Evolutionary conservation across 1,140 invertebrate genomes (phyloP).

Genomic region (Drosophila nebulosa): DNA sequence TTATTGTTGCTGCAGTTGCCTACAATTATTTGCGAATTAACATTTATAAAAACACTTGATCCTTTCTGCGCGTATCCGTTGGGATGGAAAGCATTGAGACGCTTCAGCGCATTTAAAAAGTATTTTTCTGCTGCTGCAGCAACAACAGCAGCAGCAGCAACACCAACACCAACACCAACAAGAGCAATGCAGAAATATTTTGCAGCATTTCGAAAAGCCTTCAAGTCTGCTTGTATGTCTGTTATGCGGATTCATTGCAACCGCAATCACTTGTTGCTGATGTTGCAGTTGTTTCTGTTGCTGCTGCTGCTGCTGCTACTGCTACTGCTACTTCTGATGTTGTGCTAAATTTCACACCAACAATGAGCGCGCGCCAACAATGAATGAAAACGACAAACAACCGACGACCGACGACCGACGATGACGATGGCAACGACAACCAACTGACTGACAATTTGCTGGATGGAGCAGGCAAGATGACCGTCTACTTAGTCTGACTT

Average conservation of each 20-base stretch:
- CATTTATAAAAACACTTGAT: conserved; percentile 79
- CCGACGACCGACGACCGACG: not conserved
- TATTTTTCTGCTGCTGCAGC: conserved; percentile 60
- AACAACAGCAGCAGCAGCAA: conserved; percentile 17
- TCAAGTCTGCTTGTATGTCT: conserved; percentile 66
- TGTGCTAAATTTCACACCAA: conserved; percentile 79
- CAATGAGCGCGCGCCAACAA: conserved; percentile 75
- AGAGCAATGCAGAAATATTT: conserved; percentile 42
- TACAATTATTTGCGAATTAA: conserved; percentile 80
- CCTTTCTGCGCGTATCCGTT: conserved; percentile 55
- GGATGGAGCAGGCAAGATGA: conserved; percentile 8
- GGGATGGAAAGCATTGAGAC: conserved; percentile 48
- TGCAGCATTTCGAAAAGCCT: conserved; percentile 45
- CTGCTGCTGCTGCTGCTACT: conserved; percentile 24
- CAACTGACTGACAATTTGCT: conserved; percentile 30
- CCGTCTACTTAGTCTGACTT: conserved; percentile 12
- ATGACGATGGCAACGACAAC: not conserved
- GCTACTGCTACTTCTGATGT: conserved; percentile 22
- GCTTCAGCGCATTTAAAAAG: conserved; percentile 75
- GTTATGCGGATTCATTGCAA: conserved; percentile 78
- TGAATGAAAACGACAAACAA: conserved; percentile 62
- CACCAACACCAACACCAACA: conserved; percentile 9
- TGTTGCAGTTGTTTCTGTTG: conserved; percentile 19
- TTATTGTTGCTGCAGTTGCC: conserved; percentile 20
- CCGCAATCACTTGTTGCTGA: conserved; percentile 69